Evolutionary conservation across 2,888 invertebrate species (phyloP).

Genomic region (Drepana falcataria): DNA sequence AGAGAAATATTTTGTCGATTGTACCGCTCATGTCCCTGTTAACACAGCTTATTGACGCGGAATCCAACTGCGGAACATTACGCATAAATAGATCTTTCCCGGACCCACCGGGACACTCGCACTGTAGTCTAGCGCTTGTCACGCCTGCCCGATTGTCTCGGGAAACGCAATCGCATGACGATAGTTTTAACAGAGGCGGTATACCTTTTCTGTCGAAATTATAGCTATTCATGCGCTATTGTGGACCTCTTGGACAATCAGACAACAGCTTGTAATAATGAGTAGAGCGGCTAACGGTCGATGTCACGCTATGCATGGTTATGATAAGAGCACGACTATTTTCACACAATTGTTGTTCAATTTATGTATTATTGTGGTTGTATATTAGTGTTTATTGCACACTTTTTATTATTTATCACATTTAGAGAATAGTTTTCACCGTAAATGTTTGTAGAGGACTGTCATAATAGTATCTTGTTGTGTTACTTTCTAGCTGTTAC

Average conservation of each 20-base stretch:
- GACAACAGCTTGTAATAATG: slow-evolving; percentile 55
- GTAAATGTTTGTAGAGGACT: slow-evolving; percentile 20
- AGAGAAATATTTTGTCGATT: slow-evolving; percentile 79
- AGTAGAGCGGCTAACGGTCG: slow-evolving; percentile 61
- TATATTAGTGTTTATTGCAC: slow-evolving; percentile 64
- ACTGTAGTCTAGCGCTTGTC: slow-evolving; percentile 60
- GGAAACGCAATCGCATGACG: slow-evolving; percentile 1
- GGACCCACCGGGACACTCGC: slow-evolving; percentile 74
- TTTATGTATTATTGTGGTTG: slow-evolving; percentile 46
- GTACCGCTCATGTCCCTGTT: slow-evolving; percentile 70
- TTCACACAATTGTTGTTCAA: slow-evolving; percentile 47
- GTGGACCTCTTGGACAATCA: slow-evolving; percentile 10
- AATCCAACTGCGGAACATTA: slow-evolving; percentile 71
- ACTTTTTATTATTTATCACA: slow-evolving; percentile 42
- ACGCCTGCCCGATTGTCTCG: slow-evolving; percentile 10
- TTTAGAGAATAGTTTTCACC: slow-evolving; percentile 17
- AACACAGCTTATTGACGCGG: slow-evolving; percentile 63
- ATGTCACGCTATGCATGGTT: slow-evolving; percentile 76
- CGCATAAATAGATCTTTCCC: slow-evolving; percentile 78
- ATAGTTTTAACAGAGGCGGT: background rate
- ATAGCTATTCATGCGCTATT: slow-evolving; percentile 5
- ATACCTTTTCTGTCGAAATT: background rate
- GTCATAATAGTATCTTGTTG: background rate
- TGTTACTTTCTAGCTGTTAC: background rate
- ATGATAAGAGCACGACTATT: slow-evolving; percentile 70